A percentile compares a stretch with the other conserved stretches of the same genome.
Evolutionary conservation across 1,140 invertebrate species (phyloP).

Genomic region (Acyrthosiphon pisum): DNA sequence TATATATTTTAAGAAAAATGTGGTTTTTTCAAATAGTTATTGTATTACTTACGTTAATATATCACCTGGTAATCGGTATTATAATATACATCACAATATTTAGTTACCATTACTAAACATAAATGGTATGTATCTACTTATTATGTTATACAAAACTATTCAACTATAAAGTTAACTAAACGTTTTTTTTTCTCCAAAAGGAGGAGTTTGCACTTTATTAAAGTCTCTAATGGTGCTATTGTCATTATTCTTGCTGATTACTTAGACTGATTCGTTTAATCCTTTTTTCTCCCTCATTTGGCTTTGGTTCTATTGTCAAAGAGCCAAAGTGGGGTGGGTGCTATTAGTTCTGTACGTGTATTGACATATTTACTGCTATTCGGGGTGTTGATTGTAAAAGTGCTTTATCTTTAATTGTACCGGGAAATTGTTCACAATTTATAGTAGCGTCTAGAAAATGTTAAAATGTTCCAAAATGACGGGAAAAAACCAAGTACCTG

Average conservation of each 20-base stretch:
- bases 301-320: conserved; percentile 45
- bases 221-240: background rate
- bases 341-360: conserved; percentile 7
- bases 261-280: conserved; percentile 45
- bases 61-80: too few relatives aligned
- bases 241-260: conserved; percentile 30
- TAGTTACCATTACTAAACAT: too few relatives aligned
- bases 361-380: conserved; percentile 34
- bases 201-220: background rate
- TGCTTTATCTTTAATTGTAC: conserved; percentile 29
- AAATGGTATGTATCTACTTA: background rate
- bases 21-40: too few relatives aligned
- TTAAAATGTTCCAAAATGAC: background rate
- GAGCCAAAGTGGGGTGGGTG: conserved; percentile 30
- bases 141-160: background rate
- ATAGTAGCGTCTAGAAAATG: background rate
- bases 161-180: background rate
- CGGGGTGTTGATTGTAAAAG: background rate
- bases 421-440: background rate
- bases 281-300: conserved; percentile 33
- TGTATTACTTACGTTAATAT: too few relatives aligned
- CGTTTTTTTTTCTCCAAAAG: background rate
- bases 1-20: too few relatives aligned
- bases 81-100: too few relatives aligned
- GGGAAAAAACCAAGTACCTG: background rate